Base-by-base conservation (phyloP, 2,113 vertebrate species). In the Andinoacara biseriatus region DNA sequence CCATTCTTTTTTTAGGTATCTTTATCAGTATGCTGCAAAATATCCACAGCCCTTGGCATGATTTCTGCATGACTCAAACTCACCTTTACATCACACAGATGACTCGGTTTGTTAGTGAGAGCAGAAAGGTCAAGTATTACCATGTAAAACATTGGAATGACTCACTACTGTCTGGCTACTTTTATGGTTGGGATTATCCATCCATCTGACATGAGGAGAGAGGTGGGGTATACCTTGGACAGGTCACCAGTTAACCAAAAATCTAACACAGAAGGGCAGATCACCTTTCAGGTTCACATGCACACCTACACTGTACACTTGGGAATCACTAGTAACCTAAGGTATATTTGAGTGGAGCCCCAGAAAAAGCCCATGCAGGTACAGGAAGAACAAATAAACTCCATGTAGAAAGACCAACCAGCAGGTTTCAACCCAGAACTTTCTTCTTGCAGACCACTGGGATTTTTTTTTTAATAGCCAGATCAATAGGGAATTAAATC, bases 41-140 rank as follows among this genome's bases (percentile, higher is more conserved):
- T 40, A 60, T 43, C 11, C 26, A 15, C 54, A 61, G 56, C 35
- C 18, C 46, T 52, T 72, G 17, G 0, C 6, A 74, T 83, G 46
- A 10, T 77, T 72, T 75, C 38, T 52, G 62, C 57, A 69, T 84
- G 60, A 80, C 60, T 69, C 46, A 69, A 26, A 69, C 18, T 81
- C 78, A 33, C 17, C 35, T 85, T 77, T n/a, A 58, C n/a, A 40
- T 54, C 20, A 76, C 15, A 26, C 59, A 26, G 35, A 80, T 29
- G 67, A 60, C 8, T 60, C 40, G 52, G 80, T 15, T 24, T 18
- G 13, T 26, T 62, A 13, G 56, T 10, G 65, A 65, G 26, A 78
- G 67, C 38, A 58, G 14, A 81, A 24, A 77, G 62, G 58, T 83
- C 69, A 52, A 20, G 49, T 52, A 72, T 72, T n/a, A 31, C 26